Evolutionary conservation across 2,797 vertebrate genomes (phyloP).

Genomic region (Forpus xanthops): DNA sequence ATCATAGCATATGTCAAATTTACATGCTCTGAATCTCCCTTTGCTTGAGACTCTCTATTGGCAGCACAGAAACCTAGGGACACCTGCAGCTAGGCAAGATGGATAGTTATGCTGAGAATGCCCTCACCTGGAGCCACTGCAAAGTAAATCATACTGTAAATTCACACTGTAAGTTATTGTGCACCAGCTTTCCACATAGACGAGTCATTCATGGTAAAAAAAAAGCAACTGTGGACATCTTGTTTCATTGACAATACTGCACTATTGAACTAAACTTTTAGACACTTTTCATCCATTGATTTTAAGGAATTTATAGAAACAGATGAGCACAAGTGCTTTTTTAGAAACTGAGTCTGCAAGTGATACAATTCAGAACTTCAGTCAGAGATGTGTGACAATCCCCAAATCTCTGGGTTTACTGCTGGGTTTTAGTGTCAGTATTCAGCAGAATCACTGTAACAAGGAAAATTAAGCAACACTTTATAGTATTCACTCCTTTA

Average conservation of each 20-base stretch:
- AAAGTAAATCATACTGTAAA: not conserved
- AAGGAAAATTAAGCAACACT: not conserved
- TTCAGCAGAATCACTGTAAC: not conserved
- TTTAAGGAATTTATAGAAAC: not conserved
- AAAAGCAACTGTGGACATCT: not conserved
- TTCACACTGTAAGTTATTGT: not conserved
- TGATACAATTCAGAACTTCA: not conserved
- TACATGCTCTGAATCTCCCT: not conserved
- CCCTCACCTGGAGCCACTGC: not conserved
- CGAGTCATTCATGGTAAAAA: not conserved
- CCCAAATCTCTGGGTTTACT: not conserved
- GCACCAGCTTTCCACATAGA: not conserved
- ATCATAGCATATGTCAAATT: not conserved
- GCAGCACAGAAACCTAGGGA: not conserved
- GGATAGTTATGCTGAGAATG: not conserved
- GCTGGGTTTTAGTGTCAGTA: not conserved
- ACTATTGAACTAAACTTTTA: not conserved
- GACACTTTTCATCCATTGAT: not conserved
- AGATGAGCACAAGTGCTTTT: not conserved
- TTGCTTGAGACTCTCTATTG: rapidly evolving
- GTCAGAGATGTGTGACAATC: not conserved
- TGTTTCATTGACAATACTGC: not conserved
- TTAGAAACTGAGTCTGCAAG: not conserved
- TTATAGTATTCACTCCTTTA: not conserved
- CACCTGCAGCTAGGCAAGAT: not conserved